These are phyloP conservation scores for Sesia apiformis DNA, from an alignment of 2,888 invertebrate genomes.

Conservation along the genomic window DNA sequence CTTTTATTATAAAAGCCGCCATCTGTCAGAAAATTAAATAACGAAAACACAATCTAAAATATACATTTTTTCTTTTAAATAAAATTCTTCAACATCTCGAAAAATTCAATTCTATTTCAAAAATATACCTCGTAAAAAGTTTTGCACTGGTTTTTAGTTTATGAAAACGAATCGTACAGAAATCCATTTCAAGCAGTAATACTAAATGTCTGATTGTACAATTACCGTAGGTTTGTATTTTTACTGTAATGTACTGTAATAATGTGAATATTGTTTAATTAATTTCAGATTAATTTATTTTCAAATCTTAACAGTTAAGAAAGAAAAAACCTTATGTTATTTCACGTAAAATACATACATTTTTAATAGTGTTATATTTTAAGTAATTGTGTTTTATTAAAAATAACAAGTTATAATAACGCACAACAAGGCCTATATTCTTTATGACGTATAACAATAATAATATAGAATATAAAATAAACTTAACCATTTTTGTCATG, in stretches of 20 bases:
- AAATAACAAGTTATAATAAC: slow-evolving; percentile 12
- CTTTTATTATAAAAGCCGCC: not conserved
- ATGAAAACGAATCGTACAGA: slow-evolving; percentile 9
- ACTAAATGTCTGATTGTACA: slow-evolving; percentile 35
- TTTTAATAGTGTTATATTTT: too few relatives aligned
- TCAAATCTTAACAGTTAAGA: not conserved
- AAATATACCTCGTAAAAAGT: not conserved
- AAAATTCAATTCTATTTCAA: too few relatives aligned
- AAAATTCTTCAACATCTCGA: too few relatives aligned
- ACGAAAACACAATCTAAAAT: too few relatives aligned
- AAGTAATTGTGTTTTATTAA: not conserved
- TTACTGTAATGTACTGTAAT: slow-evolving; percentile 18
- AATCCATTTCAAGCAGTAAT: slow-evolving; percentile 26
- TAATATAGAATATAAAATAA: not conserved
- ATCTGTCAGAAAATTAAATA: too few relatives aligned
- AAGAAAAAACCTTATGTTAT: too few relatives aligned
- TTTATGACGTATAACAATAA: slow-evolving; percentile 4
- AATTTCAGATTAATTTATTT: slow-evolving; percentile 16
- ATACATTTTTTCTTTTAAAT: too few relatives aligned
- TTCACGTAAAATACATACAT: too few relatives aligned
- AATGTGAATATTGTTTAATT: slow-evolving; percentile 40
- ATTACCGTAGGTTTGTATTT: slow-evolving; percentile 40
- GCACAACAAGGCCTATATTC: slow-evolving; percentile 28
- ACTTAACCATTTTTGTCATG: not conserved
- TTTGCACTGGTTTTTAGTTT: not conserved